Conservation (phyloP, 1,140 invertebrate genomes). For the Lepidurus couesii region DNA sequence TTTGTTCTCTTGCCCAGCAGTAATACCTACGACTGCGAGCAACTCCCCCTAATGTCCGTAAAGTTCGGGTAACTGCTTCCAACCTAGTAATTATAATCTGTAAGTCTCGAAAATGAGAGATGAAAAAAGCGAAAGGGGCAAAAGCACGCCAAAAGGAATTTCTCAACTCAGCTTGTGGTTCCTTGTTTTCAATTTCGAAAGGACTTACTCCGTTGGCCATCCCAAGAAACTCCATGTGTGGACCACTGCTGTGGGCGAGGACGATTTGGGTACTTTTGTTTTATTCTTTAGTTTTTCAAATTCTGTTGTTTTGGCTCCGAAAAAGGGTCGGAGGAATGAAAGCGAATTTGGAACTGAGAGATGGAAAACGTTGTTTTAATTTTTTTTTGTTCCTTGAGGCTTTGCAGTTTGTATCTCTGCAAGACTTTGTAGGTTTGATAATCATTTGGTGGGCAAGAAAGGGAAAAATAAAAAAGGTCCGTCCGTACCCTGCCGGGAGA, state of each 20-base stretch:
- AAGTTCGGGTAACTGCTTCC: neutral
- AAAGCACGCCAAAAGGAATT: neutral
- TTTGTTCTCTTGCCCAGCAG: neutral
- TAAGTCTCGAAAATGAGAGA: neutral
- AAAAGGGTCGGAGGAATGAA: no score
- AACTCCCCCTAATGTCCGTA: conserved; percentile 12
- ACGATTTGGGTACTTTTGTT: neutral
- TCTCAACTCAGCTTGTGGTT: neutral
- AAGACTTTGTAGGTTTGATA: no score
- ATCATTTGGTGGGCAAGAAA: no score
- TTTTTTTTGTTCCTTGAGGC: no score
- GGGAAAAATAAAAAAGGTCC: no score
- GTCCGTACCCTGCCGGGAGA: no score
- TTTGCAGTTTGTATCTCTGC: no score
- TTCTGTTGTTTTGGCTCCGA: no score
- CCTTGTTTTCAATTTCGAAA: neutral
- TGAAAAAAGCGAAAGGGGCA: neutral
- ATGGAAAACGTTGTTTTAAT: no score
- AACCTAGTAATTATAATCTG: conserved; percentile 16
- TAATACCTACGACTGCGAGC: neutral
- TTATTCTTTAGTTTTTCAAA: neutral
- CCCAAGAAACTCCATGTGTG: neutral
- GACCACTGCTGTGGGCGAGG: neutral
- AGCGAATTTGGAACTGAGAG: no score
- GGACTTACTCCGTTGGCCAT: conserved; percentile 1